Evolutionary conservation across 2,797 vertebrate species (phyloP).

Genomic region (Hemibagrus guttatus): DNA sequence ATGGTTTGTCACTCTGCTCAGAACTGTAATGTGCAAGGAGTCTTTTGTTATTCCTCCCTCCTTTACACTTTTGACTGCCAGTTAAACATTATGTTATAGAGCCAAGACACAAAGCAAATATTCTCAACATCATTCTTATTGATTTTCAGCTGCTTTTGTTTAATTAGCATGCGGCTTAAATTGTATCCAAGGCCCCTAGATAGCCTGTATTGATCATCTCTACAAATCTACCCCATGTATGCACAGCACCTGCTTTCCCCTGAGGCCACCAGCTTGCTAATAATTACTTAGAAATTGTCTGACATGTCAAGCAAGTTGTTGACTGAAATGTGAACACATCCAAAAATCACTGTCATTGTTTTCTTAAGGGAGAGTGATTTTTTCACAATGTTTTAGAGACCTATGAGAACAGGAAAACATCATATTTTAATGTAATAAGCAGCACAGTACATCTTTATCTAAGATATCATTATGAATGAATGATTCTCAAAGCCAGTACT

Average conservation of each 20-base stretch:
- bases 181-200: constrained; percentile 60
- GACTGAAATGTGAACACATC: constrained; percentile 76
- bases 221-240: constrained; percentile 61
- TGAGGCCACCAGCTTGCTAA: constrained; percentile 55
- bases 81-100: constrained; percentile 47
- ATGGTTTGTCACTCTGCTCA: constrained; percentile 40
- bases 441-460: constrained; percentile 36
- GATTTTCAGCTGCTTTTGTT: constrained; percentile 64
- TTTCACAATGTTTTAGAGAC: constrained; percentile 66
- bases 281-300: constrained; percentile 56
- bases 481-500: background rate
- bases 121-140: constrained; percentile 60
- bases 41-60: background rate
- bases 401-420: constrained; percentile 56
- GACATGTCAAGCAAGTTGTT: constrained; percentile 62
- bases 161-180: constrained; percentile 62
- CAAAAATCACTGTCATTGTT: constrained; percentile 58
- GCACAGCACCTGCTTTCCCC: constrained; percentile 48
- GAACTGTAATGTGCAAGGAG: background rate
- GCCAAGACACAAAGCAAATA: constrained; percentile 49
- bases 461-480: constrained; percentile 35
- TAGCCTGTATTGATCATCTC: constrained; percentile 69
- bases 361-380: constrained; percentile 67
- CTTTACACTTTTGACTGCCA: constrained; percentile 33
- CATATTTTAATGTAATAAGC: constrained; percentile 58